These are phyloP conservation scores for Pyrgus malvae DNA, from an alignment of 2,888 invertebrate species.

Conservation along the genomic window DNA sequence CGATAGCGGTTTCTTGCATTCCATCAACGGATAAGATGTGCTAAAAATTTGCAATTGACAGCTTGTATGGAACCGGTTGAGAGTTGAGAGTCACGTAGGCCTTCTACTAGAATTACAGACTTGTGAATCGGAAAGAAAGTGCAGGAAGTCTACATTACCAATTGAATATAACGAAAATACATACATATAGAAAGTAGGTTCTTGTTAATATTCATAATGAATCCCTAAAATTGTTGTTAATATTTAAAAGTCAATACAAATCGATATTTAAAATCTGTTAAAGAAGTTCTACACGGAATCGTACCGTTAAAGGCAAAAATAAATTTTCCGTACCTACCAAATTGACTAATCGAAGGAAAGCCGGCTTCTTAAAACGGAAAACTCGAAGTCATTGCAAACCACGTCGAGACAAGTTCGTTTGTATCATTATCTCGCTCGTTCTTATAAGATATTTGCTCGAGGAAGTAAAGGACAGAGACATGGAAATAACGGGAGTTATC, in stretches of 20 bases:
- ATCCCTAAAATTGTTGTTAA: neutral
- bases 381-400: neutral
- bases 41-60: conserved; percentile 1
- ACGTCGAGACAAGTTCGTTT: conserved; percentile 47
- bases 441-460: conserved; percentile 39
- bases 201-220: no score
- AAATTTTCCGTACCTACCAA: neutral
- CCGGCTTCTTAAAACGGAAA: conserved; percentile 23
- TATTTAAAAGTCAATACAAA: no score
- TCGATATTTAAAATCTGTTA: no score
- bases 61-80: neutral
- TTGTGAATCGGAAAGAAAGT: neutral
- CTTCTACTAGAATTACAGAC: neutral
- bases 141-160: no score
- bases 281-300: no score
- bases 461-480: conserved; percentile 25
- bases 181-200: no score
- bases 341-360: conserved; percentile 10
- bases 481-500: conserved; percentile 63
- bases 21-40: neutral
- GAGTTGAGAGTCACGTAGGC: conserved; percentile 7
- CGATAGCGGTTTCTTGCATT: conserved; percentile 8
- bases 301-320: neutral
- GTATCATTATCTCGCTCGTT: conserved; percentile 39
- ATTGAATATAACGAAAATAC: no score